Evolutionary conservation across 2,888 invertebrate genomes (phyloP), one percentile per base, ranked within the genome.

Genomic region (Polydrusus tereticollis): DNA sequence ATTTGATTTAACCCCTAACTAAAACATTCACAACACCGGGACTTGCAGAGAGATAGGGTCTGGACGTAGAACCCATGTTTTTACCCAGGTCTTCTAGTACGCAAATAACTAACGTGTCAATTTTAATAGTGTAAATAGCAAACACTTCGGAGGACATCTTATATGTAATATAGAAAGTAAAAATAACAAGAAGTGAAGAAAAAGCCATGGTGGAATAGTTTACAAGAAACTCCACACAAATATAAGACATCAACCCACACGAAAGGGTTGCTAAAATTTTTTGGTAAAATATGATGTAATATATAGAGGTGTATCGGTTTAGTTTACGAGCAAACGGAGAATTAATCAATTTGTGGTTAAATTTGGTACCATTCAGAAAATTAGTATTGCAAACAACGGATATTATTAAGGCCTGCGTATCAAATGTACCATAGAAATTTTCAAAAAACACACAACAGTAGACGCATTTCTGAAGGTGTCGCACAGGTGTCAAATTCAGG

Each of bases 241-340:
- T 26, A 29, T 26, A 52, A 0, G 52, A 26, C 7, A 52, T 5
- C 21, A 6, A 14, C 5, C 52, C 26, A 14, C 52, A 52, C 6
- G 26, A 14, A 26, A 52, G 52, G 0, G 52, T 52, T 52, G 12
- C 21, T 26, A 26, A 26, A 3, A 52, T 14, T 26, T 52, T 52
- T 52, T 52, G 52, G 14, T 52, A 52, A 52, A 26, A 52, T 14
- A 52, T 0, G 10, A 52, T 52, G 4, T 52, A 52, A 29, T 52
- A 52, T 2, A 52, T 52, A 7, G 26, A 52, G 16, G 26, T 7
- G 16, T 52, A 52, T 8, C 29, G 26, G 7, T 14, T 52, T 14
- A 52, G 1, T 52, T 52, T 52, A 1, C 8, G 7, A 8, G 26
- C n/a, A 7, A 26, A 52, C 14, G 52, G 26, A 21, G 52, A 52